A percentile compares a stretch with the other conserved stretches of the same genome.
Conservation (phyloP, 1,140 invertebrate genomes). For the Drosophila suzukii region DNA sequence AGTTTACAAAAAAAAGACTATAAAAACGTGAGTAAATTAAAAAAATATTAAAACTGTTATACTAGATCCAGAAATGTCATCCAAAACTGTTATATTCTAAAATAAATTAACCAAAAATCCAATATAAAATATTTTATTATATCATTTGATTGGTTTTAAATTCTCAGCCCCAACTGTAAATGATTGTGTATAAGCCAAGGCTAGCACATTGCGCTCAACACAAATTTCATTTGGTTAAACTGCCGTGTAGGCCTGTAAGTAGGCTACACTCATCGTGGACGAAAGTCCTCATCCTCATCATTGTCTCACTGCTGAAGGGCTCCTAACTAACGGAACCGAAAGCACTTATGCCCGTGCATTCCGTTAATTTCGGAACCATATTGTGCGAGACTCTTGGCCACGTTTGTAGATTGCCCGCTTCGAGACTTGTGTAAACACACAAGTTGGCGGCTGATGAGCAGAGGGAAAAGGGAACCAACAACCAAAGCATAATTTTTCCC, state of each 20-base stretch:
- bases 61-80: too few relatives aligned
- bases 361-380: constrained; percentile 42
- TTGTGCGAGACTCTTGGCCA: neutral
- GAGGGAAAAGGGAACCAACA: constrained; percentile 11
- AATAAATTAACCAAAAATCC: too few relatives aligned
- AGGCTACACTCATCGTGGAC: constrained; percentile 52
- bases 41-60: too few relatives aligned
- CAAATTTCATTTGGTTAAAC: constrained; percentile 68
- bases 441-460: constrained; percentile 47
- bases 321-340: constrained; percentile 43
- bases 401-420: constrained; percentile 14
- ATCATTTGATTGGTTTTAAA: neutral
- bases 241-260: constrained; percentile 30
- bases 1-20: too few relatives aligned
- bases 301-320: constrained; percentile 37
- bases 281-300: constrained; percentile 35
- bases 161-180: constrained; percentile 2
- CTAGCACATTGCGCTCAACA: constrained; percentile 37
- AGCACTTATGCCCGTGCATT: constrained; percentile 29
- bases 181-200: constrained; percentile 22
- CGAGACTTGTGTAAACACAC: constrained; percentile 49
- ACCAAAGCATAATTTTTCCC: constrained; percentile 27
- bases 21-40: too few relatives aligned
- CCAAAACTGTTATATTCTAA: too few relatives aligned
- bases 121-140: too few relatives aligned